Evolutionary conservation across 2,113 vertebrate species (phyloP).

Genomic region (Rallus limicola): DNA sequence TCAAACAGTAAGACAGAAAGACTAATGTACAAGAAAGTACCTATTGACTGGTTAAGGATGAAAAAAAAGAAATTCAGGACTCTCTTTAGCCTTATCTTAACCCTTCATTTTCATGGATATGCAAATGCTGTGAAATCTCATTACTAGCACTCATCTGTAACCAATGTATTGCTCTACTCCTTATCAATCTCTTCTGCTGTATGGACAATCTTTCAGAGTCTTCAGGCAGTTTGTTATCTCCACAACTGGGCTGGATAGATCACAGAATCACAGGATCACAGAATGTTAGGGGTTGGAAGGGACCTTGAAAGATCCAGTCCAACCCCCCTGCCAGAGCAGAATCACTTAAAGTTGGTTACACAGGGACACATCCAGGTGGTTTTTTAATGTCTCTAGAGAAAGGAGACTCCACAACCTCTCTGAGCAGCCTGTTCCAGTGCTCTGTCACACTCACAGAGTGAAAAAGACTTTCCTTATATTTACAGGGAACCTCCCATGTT

Average conservation of each 20-base stretch:
- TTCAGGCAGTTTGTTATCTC: not conserved
- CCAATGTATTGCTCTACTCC: accelerated
- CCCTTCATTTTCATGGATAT: not conserved
- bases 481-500: too few species aligned
- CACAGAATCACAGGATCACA: too few species aligned
- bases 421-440: too few species aligned
- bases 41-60: not conserved
- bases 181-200: not conserved
- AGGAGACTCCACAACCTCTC: too few species aligned
- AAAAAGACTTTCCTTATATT: too few species aligned
- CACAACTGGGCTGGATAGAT: not conserved
- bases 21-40: not conserved
- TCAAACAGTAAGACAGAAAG: not conserved
- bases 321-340: too few species aligned
- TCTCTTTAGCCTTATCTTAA: not conserved
- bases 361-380: too few species aligned
- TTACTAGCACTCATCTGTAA: not conserved
- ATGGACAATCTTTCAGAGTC: not conserved
- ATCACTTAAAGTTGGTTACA: too few species aligned
- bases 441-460: too few species aligned
- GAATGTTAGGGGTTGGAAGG: too few species aligned
- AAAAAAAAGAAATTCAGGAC: not conserved
- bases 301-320: too few species aligned
- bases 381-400: too few species aligned
- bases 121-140: not conserved